Conservation (phyloP, 2,113 vertebrate genomes). For the Cyanoderma ruficeps region DNA sequence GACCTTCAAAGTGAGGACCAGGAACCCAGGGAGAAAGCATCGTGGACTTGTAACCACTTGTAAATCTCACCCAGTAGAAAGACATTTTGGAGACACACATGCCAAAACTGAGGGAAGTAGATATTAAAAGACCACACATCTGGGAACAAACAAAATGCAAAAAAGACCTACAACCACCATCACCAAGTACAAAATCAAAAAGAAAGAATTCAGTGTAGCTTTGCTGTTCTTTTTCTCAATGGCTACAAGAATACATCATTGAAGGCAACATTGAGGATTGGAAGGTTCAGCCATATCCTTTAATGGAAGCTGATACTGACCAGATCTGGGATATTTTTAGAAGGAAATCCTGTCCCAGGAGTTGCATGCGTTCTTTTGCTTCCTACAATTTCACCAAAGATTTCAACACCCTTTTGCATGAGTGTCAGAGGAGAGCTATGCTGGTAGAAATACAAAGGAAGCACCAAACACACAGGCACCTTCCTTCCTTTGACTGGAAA, state of each 20-base stretch:
- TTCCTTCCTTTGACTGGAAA: not conserved
- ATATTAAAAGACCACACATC: not conserved
- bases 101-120: not conserved
- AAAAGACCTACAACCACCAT: not conserved
- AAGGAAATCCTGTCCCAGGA: not conserved
- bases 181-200: not conserved
- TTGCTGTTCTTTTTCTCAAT: not conserved
- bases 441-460: not conserved
- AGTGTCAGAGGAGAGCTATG: not conserved
- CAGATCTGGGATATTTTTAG: not conserved
- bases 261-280: not conserved
- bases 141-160: not conserved
- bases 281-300: not conserved
- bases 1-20: not conserved
- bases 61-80: not conserved
- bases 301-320: not conserved
- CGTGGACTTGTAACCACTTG: fast-evolving
- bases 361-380: not conserved
- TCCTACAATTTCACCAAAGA: not conserved
- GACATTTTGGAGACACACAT: not conserved
- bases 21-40: not conserved
- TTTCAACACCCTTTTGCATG: not conserved
- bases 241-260: not conserved
- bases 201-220: not conserved
- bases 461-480: not conserved